These are phyloP conservation scores for Asbolus verrucosus DNA, from an alignment of 1,140 invertebrate species.

Conservation along the genomic window DNA sequence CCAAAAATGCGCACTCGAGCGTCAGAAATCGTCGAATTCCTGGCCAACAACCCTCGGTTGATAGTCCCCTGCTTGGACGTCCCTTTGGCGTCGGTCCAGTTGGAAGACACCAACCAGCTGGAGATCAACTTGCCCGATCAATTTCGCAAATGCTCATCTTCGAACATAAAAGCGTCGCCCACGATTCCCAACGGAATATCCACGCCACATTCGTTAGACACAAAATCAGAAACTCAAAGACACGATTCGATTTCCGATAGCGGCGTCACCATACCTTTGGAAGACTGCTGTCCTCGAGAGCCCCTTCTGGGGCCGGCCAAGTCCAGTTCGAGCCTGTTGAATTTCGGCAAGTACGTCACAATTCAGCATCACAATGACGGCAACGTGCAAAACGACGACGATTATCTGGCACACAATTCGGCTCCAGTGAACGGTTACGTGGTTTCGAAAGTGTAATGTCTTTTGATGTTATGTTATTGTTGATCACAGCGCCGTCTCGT, in stretches of 20 bases:
- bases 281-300: constrained; percentile 59
- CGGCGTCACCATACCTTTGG: constrained; percentile 59
- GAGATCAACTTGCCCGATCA: constrained; percentile 66
- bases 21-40: constrained; percentile 81
- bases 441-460: constrained; percentile 26
- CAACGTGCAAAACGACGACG: constrained; percentile 51
- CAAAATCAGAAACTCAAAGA: constrained; percentile 4
- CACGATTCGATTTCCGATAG: constrained; percentile 46
- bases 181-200: constrained; percentile 11
- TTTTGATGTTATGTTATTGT: not conserved
- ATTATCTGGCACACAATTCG: constrained; percentile 45
- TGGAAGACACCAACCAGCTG: constrained; percentile 72
- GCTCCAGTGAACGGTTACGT: constrained; percentile 45
- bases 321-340: constrained; percentile 53
- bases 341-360: constrained; percentile 55
- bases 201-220: constrained; percentile 5
- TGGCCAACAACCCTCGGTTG: constrained; percentile 81
- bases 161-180: constrained; percentile 45
- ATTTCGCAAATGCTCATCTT: constrained; percentile 64
- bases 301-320: constrained; percentile 57
- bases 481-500: not conserved
- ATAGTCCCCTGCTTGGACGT: constrained; percentile 83
- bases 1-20: constrained; percentile 79
- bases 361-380: constrained; percentile 50
- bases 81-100: constrained; percentile 78